Evolutionary conservation across 2,888 invertebrate species (phyloP).

Genomic region (Heliconius charithonia): DNA sequence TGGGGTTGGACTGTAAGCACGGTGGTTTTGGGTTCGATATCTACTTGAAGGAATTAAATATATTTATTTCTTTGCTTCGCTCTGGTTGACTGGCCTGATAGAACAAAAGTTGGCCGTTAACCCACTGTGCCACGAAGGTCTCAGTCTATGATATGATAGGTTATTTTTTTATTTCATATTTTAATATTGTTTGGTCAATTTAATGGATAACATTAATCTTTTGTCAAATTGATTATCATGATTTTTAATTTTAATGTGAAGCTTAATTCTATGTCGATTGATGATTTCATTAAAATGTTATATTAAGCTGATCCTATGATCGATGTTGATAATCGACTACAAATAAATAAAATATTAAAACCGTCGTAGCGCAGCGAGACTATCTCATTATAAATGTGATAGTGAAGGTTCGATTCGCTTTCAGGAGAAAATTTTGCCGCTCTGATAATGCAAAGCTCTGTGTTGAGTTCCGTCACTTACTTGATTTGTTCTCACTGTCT

Average conservation of each 20-base stretch:
- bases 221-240: constrained; percentile 8
- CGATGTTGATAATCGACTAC: background rate
- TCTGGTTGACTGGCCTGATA: background rate
- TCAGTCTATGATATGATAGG: background rate
- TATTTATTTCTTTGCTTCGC: background rate
- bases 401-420: too few species aligned
- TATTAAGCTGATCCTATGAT: constrained; percentile 1
- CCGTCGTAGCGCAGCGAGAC: too few species aligned
- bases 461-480: too few species aligned
- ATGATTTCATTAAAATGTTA: background rate
- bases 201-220: constrained; percentile 5
- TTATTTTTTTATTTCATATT: background rate
- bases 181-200: constrained; percentile 3
- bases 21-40: background rate
- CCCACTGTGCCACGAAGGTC: background rate
- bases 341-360: too few species aligned
- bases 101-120: background rate
- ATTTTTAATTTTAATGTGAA: constrained; percentile 16
- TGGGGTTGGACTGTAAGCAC: background rate
- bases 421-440: too few species aligned
- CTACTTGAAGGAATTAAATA: background rate
- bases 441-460: too few species aligned
- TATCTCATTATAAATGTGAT: too few species aligned
- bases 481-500: too few species aligned
- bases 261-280: constrained; percentile 6